Evolutionary conservation across 2,888 invertebrate species (phyloP).

Genomic region (Ptychoptera contaminata): DNA sequence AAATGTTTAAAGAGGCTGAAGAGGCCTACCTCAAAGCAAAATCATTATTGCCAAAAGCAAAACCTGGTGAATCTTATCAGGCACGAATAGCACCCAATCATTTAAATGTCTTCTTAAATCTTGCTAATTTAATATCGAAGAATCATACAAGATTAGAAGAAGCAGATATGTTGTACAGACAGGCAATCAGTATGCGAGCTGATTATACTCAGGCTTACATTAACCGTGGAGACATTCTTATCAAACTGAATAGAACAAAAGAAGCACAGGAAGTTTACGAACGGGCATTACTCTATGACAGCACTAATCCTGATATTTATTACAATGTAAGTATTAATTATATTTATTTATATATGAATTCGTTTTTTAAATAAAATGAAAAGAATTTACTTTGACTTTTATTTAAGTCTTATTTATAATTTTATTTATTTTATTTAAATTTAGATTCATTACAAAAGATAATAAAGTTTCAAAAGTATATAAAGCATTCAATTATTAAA

Average conservation of each 20-base stretch:
- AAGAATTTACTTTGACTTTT: too few species aligned
- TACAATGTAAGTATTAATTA: conserved; percentile 59
- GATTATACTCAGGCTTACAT: conserved; percentile 95
- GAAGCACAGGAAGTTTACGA: conserved; percentile 93
- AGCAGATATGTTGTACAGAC: conserved; percentile 83
- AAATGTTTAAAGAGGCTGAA: conserved; percentile 78
- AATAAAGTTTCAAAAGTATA: too few species aligned
- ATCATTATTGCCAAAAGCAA: conserved; percentile 74
- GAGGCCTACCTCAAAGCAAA: conserved; percentile 83
- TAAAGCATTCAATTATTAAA: too few species aligned
- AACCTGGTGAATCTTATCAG: conserved; percentile 88
- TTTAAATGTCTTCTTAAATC: conserved; percentile 86
- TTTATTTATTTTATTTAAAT: too few species aligned
- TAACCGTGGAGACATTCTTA: conserved; percentile 88
- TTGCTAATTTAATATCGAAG: conserved; percentile 86
- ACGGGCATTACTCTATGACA: conserved; percentile 80
- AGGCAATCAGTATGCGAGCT: conserved; percentile 93
- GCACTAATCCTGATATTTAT: conserved; percentile 86
- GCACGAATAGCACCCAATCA: conserved; percentile 92
- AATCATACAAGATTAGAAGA: conserved; percentile 84
- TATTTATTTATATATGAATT: not conserved
- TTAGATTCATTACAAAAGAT: too few species aligned
- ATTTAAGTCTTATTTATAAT: too few species aligned
- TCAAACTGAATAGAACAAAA: conserved; percentile 83
- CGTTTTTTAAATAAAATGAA: too few species aligned